phyloP scores from a whole-genome alignment of 1,140 invertebrate species.

The Drosophila ercepeae region DNA sequence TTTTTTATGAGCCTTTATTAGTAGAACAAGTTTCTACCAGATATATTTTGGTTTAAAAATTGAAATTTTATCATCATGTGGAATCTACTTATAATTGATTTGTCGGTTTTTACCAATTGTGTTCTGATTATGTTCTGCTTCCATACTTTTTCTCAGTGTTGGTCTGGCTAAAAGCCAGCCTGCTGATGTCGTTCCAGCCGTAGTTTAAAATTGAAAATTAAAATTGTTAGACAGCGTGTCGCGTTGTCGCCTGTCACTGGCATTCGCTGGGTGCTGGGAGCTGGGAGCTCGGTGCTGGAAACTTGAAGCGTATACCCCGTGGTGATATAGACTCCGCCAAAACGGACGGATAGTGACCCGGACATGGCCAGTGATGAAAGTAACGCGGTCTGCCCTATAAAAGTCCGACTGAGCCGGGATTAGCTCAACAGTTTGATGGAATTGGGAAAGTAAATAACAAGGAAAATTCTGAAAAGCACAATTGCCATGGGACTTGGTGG shows the following conservation, averaged over 20 bases:
- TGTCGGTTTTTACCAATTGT: too few relatives aligned
- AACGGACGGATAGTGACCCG: constrained; percentile 30
- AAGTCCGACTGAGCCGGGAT: constrained; percentile 31
- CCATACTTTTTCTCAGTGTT: constrained; percentile 18
- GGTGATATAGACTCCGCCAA: constrained; percentile 40
- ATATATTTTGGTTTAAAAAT: not conserved
- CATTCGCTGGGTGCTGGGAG: constrained; percentile 29
- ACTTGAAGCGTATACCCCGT: constrained; percentile 67
- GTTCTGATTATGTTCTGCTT: too few relatives aligned
- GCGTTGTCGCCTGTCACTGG: constrained; percentile 73
- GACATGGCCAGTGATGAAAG: constrained; percentile 33
- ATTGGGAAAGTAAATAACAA: constrained; percentile 28
- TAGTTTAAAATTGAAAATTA: constrained; percentile 76
- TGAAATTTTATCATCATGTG: too few relatives aligned
- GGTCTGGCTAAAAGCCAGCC: constrained; percentile 47
- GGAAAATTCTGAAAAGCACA: constrained; percentile 12
- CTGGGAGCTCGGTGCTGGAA: not conserved
- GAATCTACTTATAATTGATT: too few relatives aligned
- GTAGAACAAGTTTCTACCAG: not conserved
- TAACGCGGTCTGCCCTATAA: constrained; percentile 13
- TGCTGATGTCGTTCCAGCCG: constrained; percentile 50
- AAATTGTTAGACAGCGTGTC: constrained; percentile 80
- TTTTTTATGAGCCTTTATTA: not conserved
- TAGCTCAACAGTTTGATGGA: constrained; percentile 38
- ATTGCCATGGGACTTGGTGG: constrained; percentile 7